phyloP scores from a whole-genome alignment of 2,797 vertebrate genomes.

The Salmo trutta region DNA sequence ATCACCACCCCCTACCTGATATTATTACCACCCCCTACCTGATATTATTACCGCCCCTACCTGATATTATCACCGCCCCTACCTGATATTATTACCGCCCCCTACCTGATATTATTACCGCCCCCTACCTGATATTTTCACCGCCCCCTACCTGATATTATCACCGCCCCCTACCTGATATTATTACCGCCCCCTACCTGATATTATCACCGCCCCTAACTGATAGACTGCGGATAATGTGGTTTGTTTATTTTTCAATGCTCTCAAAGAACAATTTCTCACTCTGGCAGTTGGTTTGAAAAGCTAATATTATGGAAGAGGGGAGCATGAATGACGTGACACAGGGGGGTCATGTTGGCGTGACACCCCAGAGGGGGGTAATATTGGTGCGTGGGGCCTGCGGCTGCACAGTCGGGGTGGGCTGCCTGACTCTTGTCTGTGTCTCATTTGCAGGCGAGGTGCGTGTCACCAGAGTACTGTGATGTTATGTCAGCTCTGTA shows the following conservation, averaged over 20 bases:
- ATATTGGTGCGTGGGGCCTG: slow-evolving; percentile 23
- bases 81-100: no score
- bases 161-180: no score
- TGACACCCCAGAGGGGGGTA: slow-evolving; percentile 26
- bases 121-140: no score
- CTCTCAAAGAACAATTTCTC: slow-evolving; percentile 20
- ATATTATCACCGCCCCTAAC: no score
- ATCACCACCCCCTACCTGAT: no score
- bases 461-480: background rate
- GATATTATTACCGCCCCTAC: no score
- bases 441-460: slow-evolving; percentile 5
- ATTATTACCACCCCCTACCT: no score
- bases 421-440: slow-evolving; percentile 1
- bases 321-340: background rate
- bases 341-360: background rate
- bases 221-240: background rate
- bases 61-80: no score
- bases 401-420: slow-evolving; percentile 14
- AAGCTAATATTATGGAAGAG: slow-evolving; percentile 33
- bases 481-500: background rate
- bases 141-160: no score
- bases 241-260: background rate
- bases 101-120: no score
- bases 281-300: slow-evolving; percentile 10
- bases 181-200: no score